phyloP scores from a whole-genome alignment of 2,888 invertebrate genomes.

The Xanthia icteritia region DNA sequence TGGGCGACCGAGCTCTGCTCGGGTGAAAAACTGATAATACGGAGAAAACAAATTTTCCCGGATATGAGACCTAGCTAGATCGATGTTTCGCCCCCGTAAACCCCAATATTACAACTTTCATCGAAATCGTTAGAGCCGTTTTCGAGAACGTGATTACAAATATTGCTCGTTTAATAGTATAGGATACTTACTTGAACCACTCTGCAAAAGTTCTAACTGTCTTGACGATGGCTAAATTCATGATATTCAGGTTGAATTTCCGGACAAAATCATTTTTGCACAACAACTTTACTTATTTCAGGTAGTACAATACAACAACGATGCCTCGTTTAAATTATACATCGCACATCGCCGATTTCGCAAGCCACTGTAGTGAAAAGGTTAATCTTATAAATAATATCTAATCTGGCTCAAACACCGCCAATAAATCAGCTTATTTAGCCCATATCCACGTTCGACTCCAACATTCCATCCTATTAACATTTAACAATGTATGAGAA shows the following conservation, averaged over 20 bases:
- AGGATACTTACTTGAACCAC: no score
- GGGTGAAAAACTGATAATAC: no score
- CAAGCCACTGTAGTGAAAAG: slow-evolving; percentile 50
- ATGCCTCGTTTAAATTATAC: slow-evolving; percentile 37
- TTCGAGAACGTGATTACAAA: no score
- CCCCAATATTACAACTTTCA: no score
- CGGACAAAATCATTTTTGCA: background rate
- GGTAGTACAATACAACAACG: slow-evolving; percentile 18
- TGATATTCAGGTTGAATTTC: background rate
- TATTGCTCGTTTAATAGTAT: no score
- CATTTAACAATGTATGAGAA: slow-evolving; percentile 71
- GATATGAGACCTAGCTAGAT: no score
- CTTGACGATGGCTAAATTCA: no score
- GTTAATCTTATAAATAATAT: slow-evolving; percentile 64
- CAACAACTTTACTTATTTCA: background rate
- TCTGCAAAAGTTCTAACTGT: no score
- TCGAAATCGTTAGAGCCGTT: no score
- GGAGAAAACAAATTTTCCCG: no score
- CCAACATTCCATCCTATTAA: slow-evolving; percentile 68
- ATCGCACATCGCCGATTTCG: slow-evolving; percentile 32
- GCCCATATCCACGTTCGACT: slow-evolving; percentile 58
- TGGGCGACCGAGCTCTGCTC: no score
- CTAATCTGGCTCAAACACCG: slow-evolving; percentile 55
- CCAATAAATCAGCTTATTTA: slow-evolving; percentile 58
- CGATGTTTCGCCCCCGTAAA: no score